Base-by-base conservation (phyloP, 2,113 vertebrate genomes). In the Megaceryle torquata region DNA sequence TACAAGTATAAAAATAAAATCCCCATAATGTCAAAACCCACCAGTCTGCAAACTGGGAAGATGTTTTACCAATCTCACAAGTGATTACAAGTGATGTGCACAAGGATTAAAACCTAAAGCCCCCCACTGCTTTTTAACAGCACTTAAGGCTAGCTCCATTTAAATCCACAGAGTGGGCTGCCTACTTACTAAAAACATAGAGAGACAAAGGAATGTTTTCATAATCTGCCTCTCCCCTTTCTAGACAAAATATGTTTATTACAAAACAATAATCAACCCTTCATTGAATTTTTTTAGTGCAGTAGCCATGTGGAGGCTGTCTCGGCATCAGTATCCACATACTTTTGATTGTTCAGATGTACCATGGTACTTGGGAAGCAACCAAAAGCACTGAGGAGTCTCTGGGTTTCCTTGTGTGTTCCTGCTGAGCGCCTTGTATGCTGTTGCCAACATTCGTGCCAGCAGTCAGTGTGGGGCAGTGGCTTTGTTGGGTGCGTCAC, bases 341-440 rank as follows among this genome's bases (percentile, higher is more conserved):
- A 39, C 22, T 68, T 68, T 13, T 4, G 11, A 13, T 57, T 81
- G 51, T 26, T 74, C 33, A 10, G n/a, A 19, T 10, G 0, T 3
- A 4, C 11, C 0, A 6, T 82, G 77, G 46, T 50, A 37, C 78
- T 78, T 63, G 63, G 72, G 25, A 71, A 67, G 63, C 48, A 22
- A 8, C 53, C 67, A 25, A 13, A 79, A 51, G 51, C 46, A 9
- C 22, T 2, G 4, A 20, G 46, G 39, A 56, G 26, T 35, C n/a
- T 17, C 0, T 41, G 0, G 3, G 41, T 44, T 82, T 44, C 17
- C 13, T 4, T 12, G 13, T 19, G 44, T 0, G 0, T 20, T 78
- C 60, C 41, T n/a, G 35, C 80, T 50, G 57, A 17, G 37, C 0
- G 4, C 70, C 51, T 63, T n/a, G 68, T 28, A 19, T 2, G 0